Evolutionary conservation across 2,888 invertebrate genomes (phyloP).

Genomic region (Callyntrura sp.): DNA sequence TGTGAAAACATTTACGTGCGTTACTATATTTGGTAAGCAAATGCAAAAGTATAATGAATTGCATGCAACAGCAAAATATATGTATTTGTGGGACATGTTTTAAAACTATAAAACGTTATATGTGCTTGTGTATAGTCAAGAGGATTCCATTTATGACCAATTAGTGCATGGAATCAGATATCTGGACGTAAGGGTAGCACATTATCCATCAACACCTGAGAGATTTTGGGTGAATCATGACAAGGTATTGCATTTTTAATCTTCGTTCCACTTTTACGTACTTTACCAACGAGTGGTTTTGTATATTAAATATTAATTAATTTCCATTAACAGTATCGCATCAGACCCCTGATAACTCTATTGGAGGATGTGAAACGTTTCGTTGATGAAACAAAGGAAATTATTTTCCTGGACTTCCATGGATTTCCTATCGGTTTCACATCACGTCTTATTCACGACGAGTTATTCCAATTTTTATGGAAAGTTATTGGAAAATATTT

Average conservation of each 20-base stretch:
- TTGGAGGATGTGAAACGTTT: slow-evolving; percentile 87
- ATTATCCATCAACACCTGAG: slow-evolving; percentile 86
- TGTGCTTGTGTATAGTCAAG: slow-evolving; percentile 89
- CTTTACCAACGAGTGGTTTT: not conserved
- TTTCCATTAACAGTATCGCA: slow-evolving; percentile 87
- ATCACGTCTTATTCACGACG: slow-evolving; percentile 85
- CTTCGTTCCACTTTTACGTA: not conserved
- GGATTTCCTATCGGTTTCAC: slow-evolving; percentile 91
- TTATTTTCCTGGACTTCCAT: slow-evolving; percentile 93
- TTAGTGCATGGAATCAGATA: slow-evolving; percentile 93
- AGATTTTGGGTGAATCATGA: slow-evolving; percentile 87
- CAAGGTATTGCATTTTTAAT: not conserved
- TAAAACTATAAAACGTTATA: no score
- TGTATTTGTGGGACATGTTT: not conserved
- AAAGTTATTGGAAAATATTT: slow-evolving; percentile 84
- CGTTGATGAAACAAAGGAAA: slow-evolving; percentile 88
- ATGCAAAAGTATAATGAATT: not conserved
- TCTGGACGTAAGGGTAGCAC: slow-evolving; percentile 92
- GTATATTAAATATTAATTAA: not conserved
- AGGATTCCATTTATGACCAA: slow-evolving; percentile 93
- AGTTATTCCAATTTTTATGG: slow-evolving; percentile 85
- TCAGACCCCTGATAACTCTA: slow-evolving; percentile 88
- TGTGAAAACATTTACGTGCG: slow-evolving; percentile 80
- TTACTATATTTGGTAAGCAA: slow-evolving; percentile 80
- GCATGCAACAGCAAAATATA: not conserved